Evolutionary conservation across 1,140 invertebrate species (phyloP).

Genomic region (Neomicropteryx cornuta): DNA sequence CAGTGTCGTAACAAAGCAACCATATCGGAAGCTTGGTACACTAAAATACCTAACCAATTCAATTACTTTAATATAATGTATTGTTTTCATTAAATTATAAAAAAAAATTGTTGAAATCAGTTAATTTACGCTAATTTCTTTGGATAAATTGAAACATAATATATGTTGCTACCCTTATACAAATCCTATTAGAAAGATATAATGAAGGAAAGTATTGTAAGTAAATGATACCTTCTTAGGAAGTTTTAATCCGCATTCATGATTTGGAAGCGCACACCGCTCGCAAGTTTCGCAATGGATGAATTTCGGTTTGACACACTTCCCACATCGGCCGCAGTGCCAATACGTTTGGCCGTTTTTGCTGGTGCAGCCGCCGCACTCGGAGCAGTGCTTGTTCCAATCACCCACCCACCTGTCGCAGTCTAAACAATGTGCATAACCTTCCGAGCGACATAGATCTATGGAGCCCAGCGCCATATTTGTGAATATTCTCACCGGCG

Average conservation of each 20-base stretch:
- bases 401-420: constrained; percentile 58
- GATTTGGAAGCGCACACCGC: constrained; percentile 50
- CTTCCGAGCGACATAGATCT: constrained; percentile 44
- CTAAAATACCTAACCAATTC: no score
- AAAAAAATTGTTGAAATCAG: background rate
- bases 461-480: constrained; percentile 54
- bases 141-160: no score
- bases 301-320: constrained; percentile 76
- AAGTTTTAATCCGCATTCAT: constrained; percentile 44
- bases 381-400: constrained; percentile 65
- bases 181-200: no score
- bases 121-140: background rate
- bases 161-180: no score
- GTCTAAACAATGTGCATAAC: constrained; percentile 61
- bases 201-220: no score
- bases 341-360: constrained; percentile 70
- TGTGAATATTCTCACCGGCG: constrained; percentile 76
- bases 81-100: background rate
- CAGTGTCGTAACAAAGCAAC: no score
- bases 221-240: constrained; percentile 27
- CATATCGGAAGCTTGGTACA: no score
- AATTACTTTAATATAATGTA: background rate
- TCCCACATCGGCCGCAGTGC: constrained; percentile 65
- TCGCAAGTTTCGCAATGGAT: constrained; percentile 63
- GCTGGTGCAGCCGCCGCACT: constrained; percentile 63